A percentile compares a stretch with the other conserved stretches of the same genome.
Conservation (phyloP, 2,888 invertebrate genomes). For the Abrostola triplasia region DNA sequence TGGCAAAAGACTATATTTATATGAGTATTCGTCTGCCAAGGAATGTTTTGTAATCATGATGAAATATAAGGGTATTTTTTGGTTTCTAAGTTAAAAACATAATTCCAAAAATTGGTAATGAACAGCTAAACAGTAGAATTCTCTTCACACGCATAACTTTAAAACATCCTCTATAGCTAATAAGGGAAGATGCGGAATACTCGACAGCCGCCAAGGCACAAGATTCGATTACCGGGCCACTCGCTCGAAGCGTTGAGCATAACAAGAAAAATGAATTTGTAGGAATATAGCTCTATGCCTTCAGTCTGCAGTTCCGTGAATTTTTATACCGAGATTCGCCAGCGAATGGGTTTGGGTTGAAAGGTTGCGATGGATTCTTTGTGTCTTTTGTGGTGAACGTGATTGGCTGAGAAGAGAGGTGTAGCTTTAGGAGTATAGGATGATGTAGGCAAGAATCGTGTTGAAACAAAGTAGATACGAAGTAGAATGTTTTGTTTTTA, state of each 20-base stretch:
- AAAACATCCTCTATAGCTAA: conserved; percentile 27
- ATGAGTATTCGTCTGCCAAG: no score
- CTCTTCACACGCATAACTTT: neutral
- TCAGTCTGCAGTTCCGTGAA: conserved; percentile 49
- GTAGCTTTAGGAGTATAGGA: neutral
- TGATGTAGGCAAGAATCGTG: neutral
- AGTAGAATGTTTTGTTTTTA: no score
- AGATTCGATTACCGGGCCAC: conserved; percentile 70
- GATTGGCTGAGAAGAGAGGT: neutral
- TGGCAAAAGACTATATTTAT: no score
- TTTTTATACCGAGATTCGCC: conserved; percentile 43
- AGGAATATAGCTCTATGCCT: conserved; percentile 55
- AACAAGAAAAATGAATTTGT: conserved; percentile 76
- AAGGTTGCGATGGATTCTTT: conserved; percentile 13
- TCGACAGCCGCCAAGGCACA: conserved; percentile 31
- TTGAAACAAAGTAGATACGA: no score
- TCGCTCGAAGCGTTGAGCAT: conserved; percentile 64
- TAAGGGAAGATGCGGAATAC: conserved; percentile 30
- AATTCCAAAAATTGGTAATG: no score
- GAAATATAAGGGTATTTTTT: no score
- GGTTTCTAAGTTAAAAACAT: no score
- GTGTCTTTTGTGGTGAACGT: neutral
- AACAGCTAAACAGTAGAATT: neutral
- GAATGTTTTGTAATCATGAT: no score
- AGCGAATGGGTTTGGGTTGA: conserved; percentile 21